Conservation (phyloP, 2,888 invertebrate genomes). For the Ormyrus rosae region DNA sequence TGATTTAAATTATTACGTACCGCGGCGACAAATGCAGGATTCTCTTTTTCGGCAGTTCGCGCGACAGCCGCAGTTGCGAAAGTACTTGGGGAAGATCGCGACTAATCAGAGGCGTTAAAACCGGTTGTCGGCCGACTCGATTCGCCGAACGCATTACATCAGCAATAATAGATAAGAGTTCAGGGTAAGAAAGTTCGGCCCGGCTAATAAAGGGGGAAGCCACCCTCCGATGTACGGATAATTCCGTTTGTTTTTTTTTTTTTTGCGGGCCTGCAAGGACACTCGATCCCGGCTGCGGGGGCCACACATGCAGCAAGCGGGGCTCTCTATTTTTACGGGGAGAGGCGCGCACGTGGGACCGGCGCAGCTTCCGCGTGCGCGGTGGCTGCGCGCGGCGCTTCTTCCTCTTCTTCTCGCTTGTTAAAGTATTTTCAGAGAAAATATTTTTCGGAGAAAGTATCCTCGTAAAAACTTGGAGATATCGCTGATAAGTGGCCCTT, state of each 20-base stretch:
- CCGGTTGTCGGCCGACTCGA: neutral
- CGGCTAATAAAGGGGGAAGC: slow-evolving; percentile 25
- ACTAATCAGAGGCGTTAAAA: neutral
- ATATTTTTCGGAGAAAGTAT: slow-evolving; percentile 57
- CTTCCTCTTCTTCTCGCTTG: slow-evolving; percentile 9
- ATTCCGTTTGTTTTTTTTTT: slow-evolving; percentile 33
- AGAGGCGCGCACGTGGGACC: slow-evolving; percentile 11
- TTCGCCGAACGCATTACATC: neutral
- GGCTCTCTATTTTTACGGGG: slow-evolving; percentile 41
- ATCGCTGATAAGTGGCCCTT: slow-evolving; percentile 59
- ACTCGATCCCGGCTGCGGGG: slow-evolving; percentile 35
- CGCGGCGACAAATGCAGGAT: neutral
- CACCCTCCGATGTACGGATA: slow-evolving; percentile 5
- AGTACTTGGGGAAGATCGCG: too few species aligned
- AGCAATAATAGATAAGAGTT: neutral
- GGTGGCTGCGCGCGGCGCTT: neutral
- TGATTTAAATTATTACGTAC: too few species aligned
- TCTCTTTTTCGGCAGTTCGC: neutral
- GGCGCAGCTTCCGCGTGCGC: neutral
- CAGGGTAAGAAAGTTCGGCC: neutral
- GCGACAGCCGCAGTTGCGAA: too few species aligned
- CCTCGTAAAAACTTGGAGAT: slow-evolving; percentile 57
- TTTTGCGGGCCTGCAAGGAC: slow-evolving; percentile 11
- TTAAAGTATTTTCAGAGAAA: slow-evolving; percentile 57
- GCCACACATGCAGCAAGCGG: slow-evolving; percentile 40